A percentile compares a stretch with the other conserved stretches of the same genome.
Conservation (phyloP, 2,888 invertebrate species). For the Carcina quercana region DNA sequence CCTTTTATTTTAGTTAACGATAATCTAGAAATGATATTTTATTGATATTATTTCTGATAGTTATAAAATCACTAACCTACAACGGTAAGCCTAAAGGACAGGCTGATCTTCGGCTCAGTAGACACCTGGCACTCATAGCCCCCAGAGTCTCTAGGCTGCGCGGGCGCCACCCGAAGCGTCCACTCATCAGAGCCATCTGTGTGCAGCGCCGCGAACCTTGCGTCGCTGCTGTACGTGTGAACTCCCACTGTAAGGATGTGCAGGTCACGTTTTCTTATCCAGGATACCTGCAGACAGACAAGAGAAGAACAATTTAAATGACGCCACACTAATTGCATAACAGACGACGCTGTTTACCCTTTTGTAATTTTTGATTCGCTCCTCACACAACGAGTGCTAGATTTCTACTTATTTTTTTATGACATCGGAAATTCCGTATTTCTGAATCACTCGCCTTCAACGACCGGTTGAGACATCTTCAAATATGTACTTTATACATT, state of each 20-base stretch:
- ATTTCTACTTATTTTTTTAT: too few relatives aligned
- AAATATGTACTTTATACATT: too few relatives aligned
- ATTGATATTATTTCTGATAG: too few relatives aligned
- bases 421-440: too few relatives aligned
- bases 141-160: slow-evolving; percentile 87
- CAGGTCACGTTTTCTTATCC: slow-evolving; percentile 90
- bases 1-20: too few relatives aligned
- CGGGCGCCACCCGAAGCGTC: slow-evolving; percentile 73
- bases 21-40: too few relatives aligned
- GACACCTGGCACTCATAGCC: slow-evolving; percentile 95
- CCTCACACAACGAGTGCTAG: too few relatives aligned
- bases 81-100: slow-evolving; percentile 82
- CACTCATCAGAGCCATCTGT: slow-evolving; percentile 78
- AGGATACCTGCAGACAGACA: slow-evolving; percentile 80
- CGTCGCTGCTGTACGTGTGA: slow-evolving; percentile 80
- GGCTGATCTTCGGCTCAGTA: slow-evolving; percentile 92
- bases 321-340: too few relatives aligned
- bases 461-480: too few relatives aligned
- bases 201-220: slow-evolving; percentile 79
- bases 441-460: too few relatives aligned
- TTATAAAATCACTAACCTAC: slow-evolving; percentile 80
- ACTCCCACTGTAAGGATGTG: slow-evolving; percentile 81
- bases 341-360: too few relatives aligned
- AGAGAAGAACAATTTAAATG: slow-evolving; percentile 11
- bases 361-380: too few relatives aligned